Percentiles rank a stretch among this genome's conserved stretches.
Evolutionary conservation across 2,888 invertebrate genomes (phyloP).

Genomic region (Hydriomena furcata): DNA sequence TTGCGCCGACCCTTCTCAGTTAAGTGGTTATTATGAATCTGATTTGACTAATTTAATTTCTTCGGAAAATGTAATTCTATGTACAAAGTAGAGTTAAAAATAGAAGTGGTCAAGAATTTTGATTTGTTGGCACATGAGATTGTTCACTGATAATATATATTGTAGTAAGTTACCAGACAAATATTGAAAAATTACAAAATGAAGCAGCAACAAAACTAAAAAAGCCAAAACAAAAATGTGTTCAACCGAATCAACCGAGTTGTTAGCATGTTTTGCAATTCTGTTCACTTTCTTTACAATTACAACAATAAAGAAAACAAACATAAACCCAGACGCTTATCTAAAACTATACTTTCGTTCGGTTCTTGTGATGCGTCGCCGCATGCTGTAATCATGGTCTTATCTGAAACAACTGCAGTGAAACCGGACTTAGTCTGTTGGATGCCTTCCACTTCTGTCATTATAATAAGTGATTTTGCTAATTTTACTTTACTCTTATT

Average conservation of each 20-base stretch:
- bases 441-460: conserved; percentile 6
- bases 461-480: conserved; percentile 7
- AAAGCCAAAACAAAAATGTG: background rate
- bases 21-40: too few species aligned
- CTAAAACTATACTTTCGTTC: conserved; percentile 26
- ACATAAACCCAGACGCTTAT: background rate
- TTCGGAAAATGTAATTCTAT: conserved; percentile 9
- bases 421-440: conserved; percentile 10
- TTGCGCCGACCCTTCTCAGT: too few species aligned
- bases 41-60: conserved; percentile 9
- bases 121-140: conserved; percentile 12
- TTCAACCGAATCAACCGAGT: background rate
- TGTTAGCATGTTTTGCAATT: conserved; percentile 8
- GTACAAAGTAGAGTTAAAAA: background rate
- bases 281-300: conserved; percentile 12
- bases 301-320: conserved; percentile 2
- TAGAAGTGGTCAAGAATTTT: conserved; percentile 7
- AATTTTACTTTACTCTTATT: background rate
- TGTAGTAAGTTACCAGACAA: background rate
- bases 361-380: conserved; percentile 44
- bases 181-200: background rate
- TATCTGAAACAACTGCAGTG: conserved; percentile 40
- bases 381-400: conserved; percentile 40
- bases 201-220: background rate
- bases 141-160: conserved; percentile 1